Evolutionary conservation across 2,113 vertebrate genomes (phyloP).

Genomic region (Microtus oregoni): DNA sequence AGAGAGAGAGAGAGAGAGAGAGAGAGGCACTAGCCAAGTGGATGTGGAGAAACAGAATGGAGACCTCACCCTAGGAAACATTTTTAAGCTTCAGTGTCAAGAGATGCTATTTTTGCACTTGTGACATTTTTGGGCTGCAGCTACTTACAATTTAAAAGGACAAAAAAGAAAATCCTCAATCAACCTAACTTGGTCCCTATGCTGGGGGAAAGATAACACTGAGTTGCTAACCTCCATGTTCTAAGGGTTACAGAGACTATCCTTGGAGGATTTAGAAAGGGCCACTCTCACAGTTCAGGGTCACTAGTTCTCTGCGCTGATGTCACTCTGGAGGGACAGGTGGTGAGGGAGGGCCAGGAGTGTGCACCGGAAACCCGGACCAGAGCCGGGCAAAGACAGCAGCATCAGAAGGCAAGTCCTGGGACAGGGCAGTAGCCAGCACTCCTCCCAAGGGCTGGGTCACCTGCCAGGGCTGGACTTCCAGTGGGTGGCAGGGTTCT

Average conservation of each 20-base stretch:
- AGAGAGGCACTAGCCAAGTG: background rate
- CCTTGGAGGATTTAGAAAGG: constrained; percentile 42
- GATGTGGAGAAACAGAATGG: constrained; percentile 30
- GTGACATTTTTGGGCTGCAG: constrained; percentile 76
- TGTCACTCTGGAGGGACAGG: background rate
- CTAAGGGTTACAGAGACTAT: background rate
- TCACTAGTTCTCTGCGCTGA: background rate
- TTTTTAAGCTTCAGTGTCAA: constrained; percentile 71
- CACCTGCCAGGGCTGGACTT: background rate
- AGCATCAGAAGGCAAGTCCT: background rate
- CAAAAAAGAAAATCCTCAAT: constrained; percentile 66
- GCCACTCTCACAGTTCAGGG: background rate
- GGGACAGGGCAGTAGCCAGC: no score
- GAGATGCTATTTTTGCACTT: constrained; percentile 77
- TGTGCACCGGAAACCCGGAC: background rate
- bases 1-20: background rate
- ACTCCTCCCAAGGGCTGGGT: background rate
- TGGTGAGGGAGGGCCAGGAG: background rate
- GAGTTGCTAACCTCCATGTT: constrained; percentile 52
- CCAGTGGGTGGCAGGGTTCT: background rate
- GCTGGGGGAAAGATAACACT: constrained; percentile 49
- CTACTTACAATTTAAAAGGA: constrained; percentile 67
- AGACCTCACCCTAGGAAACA: constrained; percentile 18
- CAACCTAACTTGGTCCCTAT: constrained; percentile 25
- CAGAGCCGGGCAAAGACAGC: background rate